Base-by-base conservation (phyloP, 2,797 vertebrate species). In the Novumbra hubbsi region DNA sequence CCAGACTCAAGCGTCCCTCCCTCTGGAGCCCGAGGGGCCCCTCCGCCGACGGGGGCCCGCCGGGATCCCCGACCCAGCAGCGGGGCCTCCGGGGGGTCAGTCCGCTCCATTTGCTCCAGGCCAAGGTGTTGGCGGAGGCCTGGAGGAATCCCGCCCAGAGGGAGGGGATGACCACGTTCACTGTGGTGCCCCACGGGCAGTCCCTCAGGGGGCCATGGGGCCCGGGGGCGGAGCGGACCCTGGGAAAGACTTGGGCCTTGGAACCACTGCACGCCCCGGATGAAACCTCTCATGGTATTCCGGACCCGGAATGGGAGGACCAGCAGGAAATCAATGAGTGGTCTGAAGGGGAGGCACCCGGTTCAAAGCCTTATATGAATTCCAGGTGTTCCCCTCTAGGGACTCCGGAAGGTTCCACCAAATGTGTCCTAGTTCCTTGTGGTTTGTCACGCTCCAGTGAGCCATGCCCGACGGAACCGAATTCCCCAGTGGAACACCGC, bases 81-180 rank as follows among this genome's bases (percentile, higher is more conserved):
- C 1, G 21, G 76, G 48, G 24, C 0, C 73, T 30, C 66, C 0
- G 28, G 28, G 1, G 50, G 0, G 17, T 27, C 70, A 50, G 27
- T 57, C 8, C 7, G 38, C 1, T 77, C 80, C 0, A 65, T 9
- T 0, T 72, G 76, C 11, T 72, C 81, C 0, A 63, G 68, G 27
- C 78, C 76, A 41, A 75, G 76, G 1, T 63, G 68, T 60, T 74
- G 21, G 79, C 88, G 69, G 21, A 21, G 3, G 81, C 87, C 34
- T 84, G 80, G 85, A 79, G 84, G 70, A 87, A 86, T 38, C 78
- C 82, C 0, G 4, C 12, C 5, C 65, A 73, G 68, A 90, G 76
- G 80, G 87, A 68, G 2, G 82, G 87, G 3, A 16, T 88, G 65
- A 89, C 84, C 69, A 91, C 91, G 0, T 93, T 93, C 72, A 90